phyloP scores from a whole-genome alignment of 1,140 invertebrate genomes.

The Archivesica marissinica region DNA sequence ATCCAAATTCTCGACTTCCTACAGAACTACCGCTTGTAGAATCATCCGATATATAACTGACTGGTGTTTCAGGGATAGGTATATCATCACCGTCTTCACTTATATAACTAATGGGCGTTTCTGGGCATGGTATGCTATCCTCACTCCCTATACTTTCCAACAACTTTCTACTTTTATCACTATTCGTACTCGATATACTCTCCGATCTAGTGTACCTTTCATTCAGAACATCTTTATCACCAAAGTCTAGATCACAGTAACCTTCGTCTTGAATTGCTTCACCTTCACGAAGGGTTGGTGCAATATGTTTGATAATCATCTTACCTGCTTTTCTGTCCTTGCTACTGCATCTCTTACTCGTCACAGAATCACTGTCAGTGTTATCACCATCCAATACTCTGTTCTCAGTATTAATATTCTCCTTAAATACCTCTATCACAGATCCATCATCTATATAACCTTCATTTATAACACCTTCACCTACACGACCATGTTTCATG shows the following conservation, averaged over 20 bases:
- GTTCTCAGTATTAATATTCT: neutral
- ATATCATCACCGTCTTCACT: conserved; percentile 22
- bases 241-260: conserved; percentile 49
- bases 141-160: conserved; percentile 18
- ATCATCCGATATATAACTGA: conserved; percentile 41
- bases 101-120: conserved; percentile 38
- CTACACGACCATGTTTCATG: too few species aligned
- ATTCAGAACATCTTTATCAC: neutral
- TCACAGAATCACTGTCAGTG: neutral
- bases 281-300: neutral
- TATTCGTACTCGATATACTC: conserved; percentile 36
- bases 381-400: neutral
- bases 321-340: conserved; percentile 1
- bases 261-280: conserved; percentile 38
- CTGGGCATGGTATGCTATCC: conserved; percentile 35
- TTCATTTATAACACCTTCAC: neutral
- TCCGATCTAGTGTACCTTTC: neutral
- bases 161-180: conserved; percentile 36
- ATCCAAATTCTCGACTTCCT: conserved; percentile 3
- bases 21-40: neutral
- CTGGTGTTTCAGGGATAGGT: conserved; percentile 21
- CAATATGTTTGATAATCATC: conserved; percentile 16
- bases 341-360: neutral
- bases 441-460: neutral
- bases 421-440: neutral